Conservation (phyloP, 2,888 invertebrate genomes). For the Tanaodytes sp. region DNA sequence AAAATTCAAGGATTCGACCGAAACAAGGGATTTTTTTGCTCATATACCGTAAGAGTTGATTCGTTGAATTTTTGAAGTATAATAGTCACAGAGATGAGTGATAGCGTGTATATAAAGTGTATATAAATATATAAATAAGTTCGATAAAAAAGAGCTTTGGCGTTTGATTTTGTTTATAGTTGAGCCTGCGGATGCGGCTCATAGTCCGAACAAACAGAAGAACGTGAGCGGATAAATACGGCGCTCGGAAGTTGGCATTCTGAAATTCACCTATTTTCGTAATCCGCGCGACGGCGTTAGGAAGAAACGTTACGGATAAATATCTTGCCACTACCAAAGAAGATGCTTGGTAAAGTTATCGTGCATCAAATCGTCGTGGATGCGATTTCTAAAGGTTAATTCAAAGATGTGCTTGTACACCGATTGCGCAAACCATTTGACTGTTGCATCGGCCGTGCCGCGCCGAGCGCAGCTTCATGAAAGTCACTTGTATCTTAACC, state of each 20-base stretch:
- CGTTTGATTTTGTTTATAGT: background rate
- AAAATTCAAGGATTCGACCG: too few relatives aligned
- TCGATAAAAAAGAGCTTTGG: background rate
- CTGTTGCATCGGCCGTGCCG: slow-evolving; percentile 21
- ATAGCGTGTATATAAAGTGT: too few relatives aligned
- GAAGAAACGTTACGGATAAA: slow-evolving; percentile 44
- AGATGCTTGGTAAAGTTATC: slow-evolving; percentile 50
- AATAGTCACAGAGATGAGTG: too few relatives aligned
- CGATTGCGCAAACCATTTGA: slow-evolving; percentile 51
- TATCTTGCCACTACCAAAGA: slow-evolving; percentile 39
- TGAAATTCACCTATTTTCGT: slow-evolving; percentile 33
- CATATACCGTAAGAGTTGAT: too few relatives aligned
- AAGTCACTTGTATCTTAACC: slow-evolving; percentile 34
- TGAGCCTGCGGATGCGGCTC: slow-evolving; percentile 20
- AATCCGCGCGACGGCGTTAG: slow-evolving; percentile 24
- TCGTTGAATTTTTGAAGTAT: too few relatives aligned
- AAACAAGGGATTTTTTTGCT: too few relatives aligned
- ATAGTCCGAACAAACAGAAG: slow-evolving; percentile 17
- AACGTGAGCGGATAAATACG: slow-evolving; percentile 18
- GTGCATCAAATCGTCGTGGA: slow-evolving; percentile 49
- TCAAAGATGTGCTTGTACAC: slow-evolving; percentile 38
- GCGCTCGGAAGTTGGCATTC: slow-evolving; percentile 27
- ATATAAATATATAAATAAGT: too few relatives aligned
- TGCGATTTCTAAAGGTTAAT: slow-evolving; percentile 51
- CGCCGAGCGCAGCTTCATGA: slow-evolving; percentile 17